Evolutionary conservation across 2,888 invertebrate species (phyloP).

Genomic region (Philereme transversata): DNA sequence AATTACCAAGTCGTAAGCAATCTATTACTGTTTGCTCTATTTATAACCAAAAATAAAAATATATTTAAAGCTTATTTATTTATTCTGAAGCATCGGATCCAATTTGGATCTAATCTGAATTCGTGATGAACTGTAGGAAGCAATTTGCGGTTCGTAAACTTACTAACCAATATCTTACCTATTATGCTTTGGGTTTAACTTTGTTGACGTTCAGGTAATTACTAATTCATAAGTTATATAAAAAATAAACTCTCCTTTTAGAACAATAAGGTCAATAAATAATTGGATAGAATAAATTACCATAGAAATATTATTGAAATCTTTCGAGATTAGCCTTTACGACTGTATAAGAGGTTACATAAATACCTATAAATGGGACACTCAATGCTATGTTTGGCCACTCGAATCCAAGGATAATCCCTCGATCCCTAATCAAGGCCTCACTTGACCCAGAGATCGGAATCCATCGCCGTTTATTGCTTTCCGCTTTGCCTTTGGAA

Average conservation of each 20-base stretch:
- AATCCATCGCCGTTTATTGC: conserved; percentile 38
- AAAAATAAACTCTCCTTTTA: background rate
- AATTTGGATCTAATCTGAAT: background rate
- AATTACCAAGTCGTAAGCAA: conserved; percentile 34
- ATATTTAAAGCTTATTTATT: background rate
- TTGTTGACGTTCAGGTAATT: background rate
- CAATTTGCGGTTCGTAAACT: conserved; percentile 4
- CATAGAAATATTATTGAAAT: conserved; percentile 32
- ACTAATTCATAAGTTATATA: background rate
- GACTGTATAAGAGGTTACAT: conserved; percentile 29
- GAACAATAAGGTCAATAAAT: conserved; percentile 8
- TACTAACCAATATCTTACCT: conserved; percentile 6
- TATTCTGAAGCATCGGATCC: background rate
- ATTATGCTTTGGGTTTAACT: background rate
- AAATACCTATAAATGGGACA: conserved; percentile 27
- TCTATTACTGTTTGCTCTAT: conserved; percentile 21
- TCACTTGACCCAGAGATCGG: conserved; percentile 38
- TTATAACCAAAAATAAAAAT: background rate
- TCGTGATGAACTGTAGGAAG: background rate
- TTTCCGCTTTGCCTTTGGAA: conserved; percentile 31
- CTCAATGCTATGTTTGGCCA: conserved; percentile 39
- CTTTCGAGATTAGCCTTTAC: conserved; percentile 25
- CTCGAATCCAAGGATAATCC: conserved; percentile 37
- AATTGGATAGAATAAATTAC: conserved; percentile 15
- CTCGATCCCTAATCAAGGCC: conserved; percentile 42